Evolutionary conservation across 2,797 vertebrate genomes (phyloP), one percentile per base, ranked within the genome.

Genomic region (Megaceryle alcyon): DNA sequence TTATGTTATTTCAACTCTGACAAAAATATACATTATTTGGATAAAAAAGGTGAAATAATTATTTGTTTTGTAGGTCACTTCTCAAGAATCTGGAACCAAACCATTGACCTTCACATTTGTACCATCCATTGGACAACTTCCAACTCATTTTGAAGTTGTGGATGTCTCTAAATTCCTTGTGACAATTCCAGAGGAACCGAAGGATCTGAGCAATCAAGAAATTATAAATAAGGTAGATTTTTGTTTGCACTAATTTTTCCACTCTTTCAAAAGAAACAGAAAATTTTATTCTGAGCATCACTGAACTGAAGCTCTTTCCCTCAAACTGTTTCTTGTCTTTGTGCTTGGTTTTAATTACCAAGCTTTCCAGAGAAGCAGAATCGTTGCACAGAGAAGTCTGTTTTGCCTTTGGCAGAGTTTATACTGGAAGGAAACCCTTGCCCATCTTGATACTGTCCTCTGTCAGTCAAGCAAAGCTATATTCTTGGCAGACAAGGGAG

Each of bases 81-180:
- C 96, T 92, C 98, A 97, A 91, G 98, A 97, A 86, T 94, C 96
- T 93, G 97, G 97, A 92, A 92, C 97, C 33, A 98, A 97, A 92
- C 94, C 98, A 82, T 44, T 98, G 92, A 88, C 94, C 69, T 99
- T 99, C 97, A 99, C 98, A 11, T 99, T 99, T 63, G 78, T 99
- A 76, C 99, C 99, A 31, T 96, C 97, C 82, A 76, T 98, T 92
- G 97, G 98, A 98, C 98, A 59, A 93, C 97, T 99, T 91, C 99
- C 99, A 78, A 96, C 95, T 86, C 97, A 98, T 96, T 97, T 88
- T 95, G 97, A 98, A 37, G 91, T 98, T 94, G 77, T 93, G 56
- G 97, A 98, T 92, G 66, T 97, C 48, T 97, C 97, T 51, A 95
- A 97, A 81, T 97, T 96, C 46, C 96, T 98, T 95, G 97, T 97